phyloP scores from a whole-genome alignment of 2,888 invertebrate genomes.

The Andrena haemorrhoa region DNA sequence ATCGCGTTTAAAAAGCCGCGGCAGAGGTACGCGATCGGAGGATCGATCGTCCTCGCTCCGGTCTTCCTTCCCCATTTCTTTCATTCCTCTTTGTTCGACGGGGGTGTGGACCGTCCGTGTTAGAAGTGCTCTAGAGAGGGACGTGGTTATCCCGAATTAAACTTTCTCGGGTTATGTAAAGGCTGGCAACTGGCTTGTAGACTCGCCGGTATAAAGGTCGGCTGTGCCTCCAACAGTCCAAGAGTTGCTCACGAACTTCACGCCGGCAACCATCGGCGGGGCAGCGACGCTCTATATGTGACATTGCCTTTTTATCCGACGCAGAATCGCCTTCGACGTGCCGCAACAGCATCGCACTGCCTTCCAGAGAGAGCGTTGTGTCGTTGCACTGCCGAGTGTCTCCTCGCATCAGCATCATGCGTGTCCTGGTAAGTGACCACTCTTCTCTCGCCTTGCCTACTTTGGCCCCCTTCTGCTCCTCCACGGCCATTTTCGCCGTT shows the following conservation, averaged over 20 bases:
- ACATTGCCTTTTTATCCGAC: slow-evolving; percentile 51
- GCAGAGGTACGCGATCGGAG: neutral
- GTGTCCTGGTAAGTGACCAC: slow-evolving; percentile 73
- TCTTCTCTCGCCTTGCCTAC: slow-evolving; percentile 5
- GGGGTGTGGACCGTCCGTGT: slow-evolving; percentile 22
- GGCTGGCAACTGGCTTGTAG: slow-evolving; percentile 75
- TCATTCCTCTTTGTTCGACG: neutral
- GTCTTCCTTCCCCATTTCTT: neutral
- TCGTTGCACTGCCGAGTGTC: slow-evolving; percentile 40
- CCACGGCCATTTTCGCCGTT: neutral
- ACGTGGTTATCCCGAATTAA: slow-evolving; percentile 77
- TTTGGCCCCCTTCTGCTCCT: neutral
- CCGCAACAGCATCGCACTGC: slow-evolving; percentile 32
- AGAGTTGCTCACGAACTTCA: slow-evolving; percentile 84
- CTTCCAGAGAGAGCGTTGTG: slow-evolving; percentile 42
- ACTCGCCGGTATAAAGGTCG: slow-evolving; percentile 83
- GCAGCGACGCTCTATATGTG: slow-evolving; percentile 72
- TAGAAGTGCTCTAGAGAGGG: slow-evolving; percentile 59
- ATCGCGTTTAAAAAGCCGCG: slow-evolving; percentile 29
- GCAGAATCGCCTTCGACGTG: slow-evolving; percentile 21
- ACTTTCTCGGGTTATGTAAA: slow-evolving; percentile 85
- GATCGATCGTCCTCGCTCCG: slow-evolving; percentile 8
- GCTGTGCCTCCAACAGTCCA: slow-evolving; percentile 80
- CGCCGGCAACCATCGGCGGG: slow-evolving; percentile 79
- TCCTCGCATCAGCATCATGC: slow-evolving; percentile 71